These are phyloP conservation scores for Colostygia pectinataria DNA, from an alignment of 2,888 invertebrate genomes.

Conservation along the genomic window DNA sequence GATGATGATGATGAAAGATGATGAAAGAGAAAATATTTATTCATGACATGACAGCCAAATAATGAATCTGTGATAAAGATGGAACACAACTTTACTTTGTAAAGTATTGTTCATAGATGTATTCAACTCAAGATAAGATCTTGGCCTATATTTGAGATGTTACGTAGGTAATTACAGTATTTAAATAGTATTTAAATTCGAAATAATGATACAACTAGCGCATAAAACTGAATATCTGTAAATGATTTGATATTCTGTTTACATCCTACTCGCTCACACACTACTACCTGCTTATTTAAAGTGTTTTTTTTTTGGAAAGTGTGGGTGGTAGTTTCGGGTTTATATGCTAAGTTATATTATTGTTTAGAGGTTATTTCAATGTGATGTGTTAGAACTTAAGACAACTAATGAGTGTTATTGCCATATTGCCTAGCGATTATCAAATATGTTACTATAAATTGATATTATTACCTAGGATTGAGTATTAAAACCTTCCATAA, in stretches of 20 bases:
- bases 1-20: slow-evolving; percentile 5
- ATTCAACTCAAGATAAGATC: slow-evolving; percentile 26
- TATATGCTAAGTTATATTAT: too few relatives aligned
- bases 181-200: background rate
- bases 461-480: background rate
- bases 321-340: too few relatives aligned
- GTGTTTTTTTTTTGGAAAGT: too few relatives aligned
- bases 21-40: slow-evolving; percentile 7
- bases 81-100: slow-evolving; percentile 22
- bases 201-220: slow-evolving; percentile 2
- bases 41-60: slow-evolving; percentile 32
- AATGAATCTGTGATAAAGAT: slow-evolving; percentile 35
- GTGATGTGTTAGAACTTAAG: background rate
- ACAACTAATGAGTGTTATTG: too few relatives aligned
- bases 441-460: slow-evolving; percentile 15
- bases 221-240: slow-evolving; percentile 5
- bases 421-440: slow-evolving; percentile 13
- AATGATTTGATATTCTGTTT: too few relatives aligned
- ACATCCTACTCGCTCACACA: too few relatives aligned
- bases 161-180: slow-evolving; percentile 5
- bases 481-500: too few relatives aligned
- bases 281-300: too few relatives aligned
- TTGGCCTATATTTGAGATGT: slow-evolving; percentile 14
- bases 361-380: too few relatives aligned
- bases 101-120: slow-evolving; percentile 23